Base-by-base conservation (phyloP, 1,140 invertebrate genomes). In the Gonioctena quinquepunctata region DNA sequence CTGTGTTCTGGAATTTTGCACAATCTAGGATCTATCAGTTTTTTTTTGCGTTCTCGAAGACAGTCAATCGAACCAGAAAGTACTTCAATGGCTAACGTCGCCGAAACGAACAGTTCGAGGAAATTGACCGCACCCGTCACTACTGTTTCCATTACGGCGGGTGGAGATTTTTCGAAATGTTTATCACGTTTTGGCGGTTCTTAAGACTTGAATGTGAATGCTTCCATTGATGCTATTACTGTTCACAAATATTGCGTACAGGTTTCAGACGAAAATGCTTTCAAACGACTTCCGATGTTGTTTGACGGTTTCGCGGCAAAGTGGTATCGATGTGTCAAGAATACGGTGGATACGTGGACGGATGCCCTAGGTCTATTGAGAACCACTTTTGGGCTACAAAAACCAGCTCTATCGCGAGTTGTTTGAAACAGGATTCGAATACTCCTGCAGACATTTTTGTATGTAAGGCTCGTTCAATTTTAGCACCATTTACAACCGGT, bases 371-470 rank as follows among this genome's bases (percentile, higher is more conserved):
- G 25, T 6, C 11, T 66, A 11, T 22, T 70, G 13, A 70, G 13
- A 66, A 7, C 18, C 8, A 54, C 52, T 16, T 70, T 56, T 70
- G 68, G 62, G 18, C 62, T 16, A 11, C 8, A 11, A 26, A 57
- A 65, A 23, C 62, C 61, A 13, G 19, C 68, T 66, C 5, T 66
- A 59, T 28, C 13, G 22, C n/a, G 21, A 70, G 28, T 25, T 70
- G 16, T 70, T 70, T n/a, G 28, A 18, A 66, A 66, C 61, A 54
- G 54, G 22, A 60, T 42, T 21, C 7, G 16, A 56, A 3, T 6
- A 27, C 42, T 26, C 52, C 52, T 27, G 66, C 68, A n/a, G 69
- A 71, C 16, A 16, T 70, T n/a, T 70, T 70, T 65, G 26, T 70
- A 21, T 66, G 68, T 19, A 70, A 70, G n/a, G n/a, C 49, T n/a